Percentiles rank a stretch among this genome's conserved stretches.
phyloP scores from a whole-genome alignment of 2,888 invertebrate species.

The Lamellibrachia columna region DNA sequence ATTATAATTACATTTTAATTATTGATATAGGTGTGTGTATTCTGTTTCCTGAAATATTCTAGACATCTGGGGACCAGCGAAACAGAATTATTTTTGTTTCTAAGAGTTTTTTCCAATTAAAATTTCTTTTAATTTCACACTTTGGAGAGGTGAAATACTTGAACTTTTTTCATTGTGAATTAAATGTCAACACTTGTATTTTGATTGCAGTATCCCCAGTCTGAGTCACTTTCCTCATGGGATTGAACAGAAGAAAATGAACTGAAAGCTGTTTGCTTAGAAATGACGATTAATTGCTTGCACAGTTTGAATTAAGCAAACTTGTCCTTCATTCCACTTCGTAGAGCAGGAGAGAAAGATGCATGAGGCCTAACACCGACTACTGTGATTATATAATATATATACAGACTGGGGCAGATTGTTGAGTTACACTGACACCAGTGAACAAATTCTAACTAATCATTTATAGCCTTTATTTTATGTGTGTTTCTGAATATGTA shows the following conservation, averaged over 20 bases:
- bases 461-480: background rate
- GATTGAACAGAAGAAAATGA: background rate
- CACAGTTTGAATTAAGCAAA: background rate
- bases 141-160: background rate
- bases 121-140: background rate
- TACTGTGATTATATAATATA: no score
- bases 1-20: no score
- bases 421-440: background rate
- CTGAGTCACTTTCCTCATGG: background rate
- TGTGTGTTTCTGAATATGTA: background rate
- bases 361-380: background rate
- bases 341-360: background rate
- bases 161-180: background rate
- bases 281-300: background rate
- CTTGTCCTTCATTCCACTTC: background rate
- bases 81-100: background rate
- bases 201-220: background rate
- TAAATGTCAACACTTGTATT: background rate
- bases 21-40: no score
- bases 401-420: background rate
- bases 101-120: background rate
- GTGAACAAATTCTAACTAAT: background rate
- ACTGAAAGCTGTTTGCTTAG: conserved; percentile 1
- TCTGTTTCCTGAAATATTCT: background rate
- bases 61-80: background rate